Base-by-base conservation (phyloP, 64 coral and sea anemone genomes). In the Stylophora pistillata region DNA sequence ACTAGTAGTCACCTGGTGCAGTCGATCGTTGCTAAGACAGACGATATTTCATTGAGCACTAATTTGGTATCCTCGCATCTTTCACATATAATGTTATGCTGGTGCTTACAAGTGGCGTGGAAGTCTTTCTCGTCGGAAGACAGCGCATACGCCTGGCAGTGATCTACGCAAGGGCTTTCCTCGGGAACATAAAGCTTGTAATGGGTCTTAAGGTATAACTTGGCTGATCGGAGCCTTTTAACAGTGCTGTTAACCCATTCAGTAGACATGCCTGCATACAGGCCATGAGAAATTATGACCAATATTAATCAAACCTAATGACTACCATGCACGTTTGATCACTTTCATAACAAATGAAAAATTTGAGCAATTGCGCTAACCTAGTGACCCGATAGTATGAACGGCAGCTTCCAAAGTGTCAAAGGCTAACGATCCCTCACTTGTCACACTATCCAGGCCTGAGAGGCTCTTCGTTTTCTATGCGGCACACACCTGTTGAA, bases 381-480 rank as follows among this genome's bases (percentile, higher is more conserved):
- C 78, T 21, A 81, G 63, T 15, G 77, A 81, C 12, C 41, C 65
- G 56, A 90, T 72, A 33, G 21, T 79, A 56, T 55, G 64, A 23
- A 29, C 23, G 20, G 61, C 60, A 58, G 78, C 56, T 58, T 89
- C 86, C 57, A 94, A 85, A 53, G 78, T 85, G 37, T 94, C 66
- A 80, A 94, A 94, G 10, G 77, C n/a, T n/a, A n/a, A n/a, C n/a
- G n/a, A 26, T 75, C 91, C 91, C 76, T 88, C 91, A 31, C 76
- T 88, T 62, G 86, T 74, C 37, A 88, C n/a, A n/a, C 61, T 93
- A 64, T 88, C 86, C 37, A 93, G 58, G 21, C 86, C 86, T 56
- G 63, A 55, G 56, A 93, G 91, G 58, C 76, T 60, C 72, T 89
- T 89, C 20, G 76, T 74, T 74, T 89, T 56, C 54, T 79, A 94